Conservation (phyloP, 2,797 vertebrate species). For the Epinephelus malabaricus region DNA sequence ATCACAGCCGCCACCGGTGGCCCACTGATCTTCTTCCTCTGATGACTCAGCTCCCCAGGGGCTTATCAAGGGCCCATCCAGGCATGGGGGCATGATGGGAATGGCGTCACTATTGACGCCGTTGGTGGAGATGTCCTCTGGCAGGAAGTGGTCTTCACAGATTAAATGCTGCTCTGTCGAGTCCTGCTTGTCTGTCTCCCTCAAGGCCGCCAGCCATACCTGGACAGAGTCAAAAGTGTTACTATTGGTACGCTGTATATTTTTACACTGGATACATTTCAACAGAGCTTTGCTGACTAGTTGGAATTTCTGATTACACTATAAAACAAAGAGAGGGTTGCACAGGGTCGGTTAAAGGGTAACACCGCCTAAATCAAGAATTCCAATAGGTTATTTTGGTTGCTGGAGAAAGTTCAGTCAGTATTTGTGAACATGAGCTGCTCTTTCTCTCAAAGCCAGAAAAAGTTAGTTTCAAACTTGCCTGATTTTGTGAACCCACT, state of each 20-base stretch:
- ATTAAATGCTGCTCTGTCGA: conserved; percentile 46
- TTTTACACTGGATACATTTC: no score
- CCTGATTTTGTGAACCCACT: no score
- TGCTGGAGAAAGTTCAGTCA: no score
- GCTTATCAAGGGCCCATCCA: conserved; percentile 45
- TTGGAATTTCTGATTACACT: no score
- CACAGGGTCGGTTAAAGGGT: no score
- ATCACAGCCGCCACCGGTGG: not conserved
- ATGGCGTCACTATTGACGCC: conserved; percentile 59
- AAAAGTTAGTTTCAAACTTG: no score
- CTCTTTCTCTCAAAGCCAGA: no score
- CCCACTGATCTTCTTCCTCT: conserved; percentile 62
- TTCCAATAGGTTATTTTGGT: no score
- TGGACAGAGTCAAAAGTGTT: conserved; percentile 3
- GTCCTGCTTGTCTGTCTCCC: conserved; percentile 61
- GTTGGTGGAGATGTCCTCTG: conserved; percentile 46
- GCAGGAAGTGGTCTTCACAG: conserved; percentile 77
- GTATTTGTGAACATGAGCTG: no score
- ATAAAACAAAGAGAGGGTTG: no score
- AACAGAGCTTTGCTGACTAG: no score
- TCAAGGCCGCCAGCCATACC: conserved; percentile 75
- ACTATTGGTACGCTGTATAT: not conserved
- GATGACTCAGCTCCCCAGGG: conserved; percentile 50
- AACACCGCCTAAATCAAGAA: no score
- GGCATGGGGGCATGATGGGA: conserved; percentile 71